Evolutionary conservation across 2,113 vertebrate genomes (phyloP).

Genomic region (Zosterops pallidus): DNA sequence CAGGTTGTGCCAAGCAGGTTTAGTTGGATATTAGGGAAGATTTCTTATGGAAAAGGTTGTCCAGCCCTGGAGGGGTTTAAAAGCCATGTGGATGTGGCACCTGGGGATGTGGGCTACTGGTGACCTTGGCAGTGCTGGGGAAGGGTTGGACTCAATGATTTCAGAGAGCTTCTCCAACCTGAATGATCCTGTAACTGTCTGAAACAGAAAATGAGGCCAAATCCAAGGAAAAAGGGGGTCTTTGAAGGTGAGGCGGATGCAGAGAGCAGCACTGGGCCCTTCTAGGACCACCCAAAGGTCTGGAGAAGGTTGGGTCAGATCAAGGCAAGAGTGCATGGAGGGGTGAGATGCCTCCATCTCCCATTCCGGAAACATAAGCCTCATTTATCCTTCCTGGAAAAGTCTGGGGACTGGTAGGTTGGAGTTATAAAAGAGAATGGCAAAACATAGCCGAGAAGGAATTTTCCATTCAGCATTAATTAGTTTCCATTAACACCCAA

Average conservation of each 20-base stretch:
- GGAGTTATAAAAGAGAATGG: not conserved
- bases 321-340: not conserved
- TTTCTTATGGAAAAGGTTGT: too few species aligned
- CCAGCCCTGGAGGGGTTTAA: too few species aligned
- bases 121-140: too few species aligned
- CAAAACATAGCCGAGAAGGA: conserved; percentile 12
- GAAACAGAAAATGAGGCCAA: not conserved
- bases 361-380: not conserved
- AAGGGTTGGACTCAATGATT: too few species aligned
- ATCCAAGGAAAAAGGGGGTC: not conserved
- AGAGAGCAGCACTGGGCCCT: not conserved
- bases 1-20: too few species aligned
- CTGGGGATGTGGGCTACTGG: too few species aligned
- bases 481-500: conserved; percentile 61
- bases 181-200: too few species aligned
- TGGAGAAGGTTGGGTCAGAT: not conserved
- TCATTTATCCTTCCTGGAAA: conserved; percentile 45
- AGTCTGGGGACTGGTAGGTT: conserved; percentile 5
- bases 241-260: too few species aligned
- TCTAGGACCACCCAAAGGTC: not conserved
- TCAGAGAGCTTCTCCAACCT: too few species aligned
- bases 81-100: too few species aligned
- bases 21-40: too few species aligned
- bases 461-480: conserved; percentile 66
- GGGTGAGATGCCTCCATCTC: not conserved